phyloP scores from a whole-genome alignment of 2,113 vertebrate species.

The Chunga burmeisteri region DNA sequence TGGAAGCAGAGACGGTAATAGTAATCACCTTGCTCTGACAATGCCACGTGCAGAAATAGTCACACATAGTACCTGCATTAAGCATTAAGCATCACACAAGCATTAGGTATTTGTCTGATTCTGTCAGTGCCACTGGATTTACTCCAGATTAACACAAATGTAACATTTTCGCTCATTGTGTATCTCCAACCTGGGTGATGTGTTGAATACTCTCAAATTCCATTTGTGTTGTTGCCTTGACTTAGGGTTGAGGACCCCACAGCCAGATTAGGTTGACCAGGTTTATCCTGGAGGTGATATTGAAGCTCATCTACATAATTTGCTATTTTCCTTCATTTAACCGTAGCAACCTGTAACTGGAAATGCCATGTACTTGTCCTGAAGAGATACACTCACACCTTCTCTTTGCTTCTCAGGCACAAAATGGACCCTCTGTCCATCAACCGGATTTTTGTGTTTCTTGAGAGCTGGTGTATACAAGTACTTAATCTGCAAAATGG shows the following conservation, averaged over 20 bases:
- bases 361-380: neutral
- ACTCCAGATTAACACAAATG: neutral
- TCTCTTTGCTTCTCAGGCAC: neutral
- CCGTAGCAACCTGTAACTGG: neutral
- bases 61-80: neutral
- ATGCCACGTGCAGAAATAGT: neutral
- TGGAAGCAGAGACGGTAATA: neutral
- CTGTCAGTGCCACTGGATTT: neutral
- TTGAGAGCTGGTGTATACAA: neutral
- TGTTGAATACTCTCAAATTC: neutral
- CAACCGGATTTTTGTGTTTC: neutral
- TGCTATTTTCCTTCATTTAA: neutral
- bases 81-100: too few relatives aligned
- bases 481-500: neutral
- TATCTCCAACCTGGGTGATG: neutral
- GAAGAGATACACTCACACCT: neutral
- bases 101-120: neutral
- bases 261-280: neutral
- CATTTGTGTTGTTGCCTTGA: neutral
- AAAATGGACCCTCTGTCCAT: neutral
- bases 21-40: neutral
- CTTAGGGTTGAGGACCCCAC: neutral
- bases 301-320: neutral
- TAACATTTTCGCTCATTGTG: neutral
- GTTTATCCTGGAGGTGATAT: neutral